Evolutionary conservation across 2,113 vertebrate species (phyloP).

Genomic region (Calyptommatus sinebrachiatus): DNA sequence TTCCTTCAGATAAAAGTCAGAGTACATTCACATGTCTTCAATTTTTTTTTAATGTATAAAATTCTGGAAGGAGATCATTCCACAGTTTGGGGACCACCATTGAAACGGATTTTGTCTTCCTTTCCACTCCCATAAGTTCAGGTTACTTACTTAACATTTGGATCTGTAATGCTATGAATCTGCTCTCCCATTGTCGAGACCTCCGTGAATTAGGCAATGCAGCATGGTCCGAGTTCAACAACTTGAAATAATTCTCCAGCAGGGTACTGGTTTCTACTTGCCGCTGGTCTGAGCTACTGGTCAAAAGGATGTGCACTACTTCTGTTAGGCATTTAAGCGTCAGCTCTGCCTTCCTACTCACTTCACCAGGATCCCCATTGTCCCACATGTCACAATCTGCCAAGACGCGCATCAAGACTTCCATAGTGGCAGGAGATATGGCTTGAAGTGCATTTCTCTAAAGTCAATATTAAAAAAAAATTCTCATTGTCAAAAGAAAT

Average conservation of each 20-base stretch:
- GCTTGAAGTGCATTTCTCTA: constrained; percentile 93
- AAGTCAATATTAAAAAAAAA: constrained; percentile 17
- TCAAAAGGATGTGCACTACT: constrained; percentile 92
- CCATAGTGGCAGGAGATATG: constrained; percentile 97
- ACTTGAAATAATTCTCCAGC: constrained; percentile 95
- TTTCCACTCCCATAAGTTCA: neutral
- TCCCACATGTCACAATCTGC: constrained; percentile 86
- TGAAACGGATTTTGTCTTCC: neutral
- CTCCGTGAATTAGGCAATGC: constrained; percentile 73
- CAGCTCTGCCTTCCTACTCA: constrained; percentile 85
- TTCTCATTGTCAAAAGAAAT: neutral
- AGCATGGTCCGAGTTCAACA: constrained; percentile 93
- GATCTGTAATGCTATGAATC: constrained; percentile 90
- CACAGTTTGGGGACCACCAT: no score
- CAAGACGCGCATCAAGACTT: constrained; percentile 92
- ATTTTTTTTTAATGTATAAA: no score
- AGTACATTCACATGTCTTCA: no score
- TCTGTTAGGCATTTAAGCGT: constrained; percentile 92
- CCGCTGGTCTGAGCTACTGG: constrained; percentile 94
- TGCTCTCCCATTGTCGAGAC: constrained; percentile 87
- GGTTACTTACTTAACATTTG: constrained; percentile 90
- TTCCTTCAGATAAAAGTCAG: no score
- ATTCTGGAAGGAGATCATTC: no score
- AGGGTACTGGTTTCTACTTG: constrained; percentile 93
- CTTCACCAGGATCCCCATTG: constrained; percentile 81